Base-by-base conservation (phyloP, 2,113 vertebrate genomes). In the Trinectes maculatus region DNA sequence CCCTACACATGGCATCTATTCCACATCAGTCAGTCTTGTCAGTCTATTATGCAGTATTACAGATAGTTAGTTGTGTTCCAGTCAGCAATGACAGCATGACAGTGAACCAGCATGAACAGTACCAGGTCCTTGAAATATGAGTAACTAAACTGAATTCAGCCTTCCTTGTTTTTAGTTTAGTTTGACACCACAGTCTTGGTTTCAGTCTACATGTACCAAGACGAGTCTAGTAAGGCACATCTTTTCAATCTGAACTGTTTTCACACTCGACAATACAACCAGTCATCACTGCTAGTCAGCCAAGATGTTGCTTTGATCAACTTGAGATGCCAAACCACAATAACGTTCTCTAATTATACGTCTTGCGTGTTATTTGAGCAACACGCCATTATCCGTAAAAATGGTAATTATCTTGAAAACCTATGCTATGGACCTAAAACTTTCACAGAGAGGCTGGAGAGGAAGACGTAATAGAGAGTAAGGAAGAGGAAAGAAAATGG, bases 271-370 rank as follows among this genome's bases (percentile, higher is more conserved):
- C 74, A 71, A 54, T 67, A 12, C 1, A 76, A 74, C 59, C 65
- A 48, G n/a, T 49, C 43, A 53, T 40, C 57, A 48, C 77, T 81
- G 62, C 57, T 42, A 77, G 83, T 63, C 71, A 58, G 51, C 4
- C 7, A 40, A 57, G 49, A 70, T 53, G 44, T 54, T 63, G 37
- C 67, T 66, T 75, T 69, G 73, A 72, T 83, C 42, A 82, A 85
- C 63, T 65, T 4, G 18, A 64, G 69, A 6, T 71, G 76, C 67
- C 58, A 71, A 74, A 31, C 37, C 48, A 24, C 11, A 61, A 58
- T 52, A 0, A 1, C 56, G 48, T 26, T 34, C 28, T 43, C 29
- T 57, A 47, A 62, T 55, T 58, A 37, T 12, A 53, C 47, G 19
- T 52, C 26, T 57, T 63, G 22, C 65, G 11, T 46, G 4, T 68